Base-by-base conservation (phyloP, 2,888 invertebrate genomes). In the Boloria euphrosyne region DNA sequence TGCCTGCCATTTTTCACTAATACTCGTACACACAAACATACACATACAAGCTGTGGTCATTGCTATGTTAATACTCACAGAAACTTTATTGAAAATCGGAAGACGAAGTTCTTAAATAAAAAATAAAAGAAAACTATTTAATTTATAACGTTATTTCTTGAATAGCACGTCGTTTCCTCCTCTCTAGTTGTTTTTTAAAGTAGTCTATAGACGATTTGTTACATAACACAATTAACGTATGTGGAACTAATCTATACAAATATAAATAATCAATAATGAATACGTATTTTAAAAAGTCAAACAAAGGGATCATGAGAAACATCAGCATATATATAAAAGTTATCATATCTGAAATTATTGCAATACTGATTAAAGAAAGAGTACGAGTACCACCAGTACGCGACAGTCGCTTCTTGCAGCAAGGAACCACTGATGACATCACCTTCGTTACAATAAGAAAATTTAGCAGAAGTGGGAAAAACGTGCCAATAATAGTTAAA, bases 161-260 rank as follows among this genome's bases (percentile, higher is more conserved):
- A 59, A 31, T 38, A 43, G 47, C 51, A 13, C 58, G 68, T 43
- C 16, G 51, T 14, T 44, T 60, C 5, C 62, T 66, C 13, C 52
- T 63, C 6, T 54, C 18, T 38, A 54, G 22, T n/a, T 27, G 50
- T 47, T 38, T 68, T n/a, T 71, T 70, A 72, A 71, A 74, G 55
- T 67, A 58, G 7, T 71, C 54, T 44, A 74, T 68, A 7, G 75
- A 75, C 6, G 55, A 67, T 63, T 66, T 69, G 47, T 74, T 75
- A 13, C 72, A 66, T 7, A 74, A 18, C 10, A 74, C 44, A 0
- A 74, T 57, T n/a, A 68, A n/a, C 13, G 71, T 51, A 61, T 68
- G 71, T 0, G 60, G 53, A 5, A 71, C 50, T 17, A 73, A 38
- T 50, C 74, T 70, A 44, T 49, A 65, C 6, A 68, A 27, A 52